phyloP scores from a whole-genome alignment of 2,113 vertebrate genomes.

The Cichladusa arquata region DNA sequence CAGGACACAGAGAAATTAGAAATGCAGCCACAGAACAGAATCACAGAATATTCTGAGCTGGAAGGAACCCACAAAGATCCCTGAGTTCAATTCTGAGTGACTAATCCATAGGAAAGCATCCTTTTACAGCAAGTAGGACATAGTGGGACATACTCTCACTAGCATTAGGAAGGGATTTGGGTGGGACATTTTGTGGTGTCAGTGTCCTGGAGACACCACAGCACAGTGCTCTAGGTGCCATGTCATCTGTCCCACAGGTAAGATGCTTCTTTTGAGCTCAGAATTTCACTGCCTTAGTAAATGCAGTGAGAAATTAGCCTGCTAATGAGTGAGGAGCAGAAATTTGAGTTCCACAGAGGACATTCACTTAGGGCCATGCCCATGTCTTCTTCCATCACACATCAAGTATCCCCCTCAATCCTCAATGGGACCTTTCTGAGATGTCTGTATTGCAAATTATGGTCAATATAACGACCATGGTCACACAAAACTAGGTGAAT shows the following conservation, averaged over 20 bases:
- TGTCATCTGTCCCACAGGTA: not conserved
- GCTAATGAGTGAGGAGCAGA: not conserved
- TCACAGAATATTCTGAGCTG: not conserved
- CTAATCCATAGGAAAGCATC: not conserved
- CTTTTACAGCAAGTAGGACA: not conserved
- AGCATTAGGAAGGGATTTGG: not conserved
- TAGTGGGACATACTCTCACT: rapidly evolving
- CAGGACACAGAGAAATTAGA: not conserved
- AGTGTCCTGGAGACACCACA: rapidly evolving
- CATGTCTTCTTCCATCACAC: rapidly evolving
- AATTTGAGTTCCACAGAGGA: not conserved
- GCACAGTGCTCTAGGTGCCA: rapidly evolving
- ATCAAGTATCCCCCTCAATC: rapidly evolving
- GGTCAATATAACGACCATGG: rapidly evolving
- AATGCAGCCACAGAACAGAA: not conserved
- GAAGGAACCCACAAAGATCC: not conserved
- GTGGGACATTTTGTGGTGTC: not conserved
- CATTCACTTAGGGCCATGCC: not conserved
- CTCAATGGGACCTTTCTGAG: not conserved
- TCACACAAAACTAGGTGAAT: not conserved
- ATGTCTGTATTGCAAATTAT: not conserved
- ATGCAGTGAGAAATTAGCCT: not conserved
- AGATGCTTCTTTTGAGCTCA: not conserved
- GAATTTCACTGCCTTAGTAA: not conserved
- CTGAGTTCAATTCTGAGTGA: not conserved